Evolutionary conservation across 2,888 invertebrate genomes (phyloP).

Genomic region (Argynnis bischoffii): DNA sequence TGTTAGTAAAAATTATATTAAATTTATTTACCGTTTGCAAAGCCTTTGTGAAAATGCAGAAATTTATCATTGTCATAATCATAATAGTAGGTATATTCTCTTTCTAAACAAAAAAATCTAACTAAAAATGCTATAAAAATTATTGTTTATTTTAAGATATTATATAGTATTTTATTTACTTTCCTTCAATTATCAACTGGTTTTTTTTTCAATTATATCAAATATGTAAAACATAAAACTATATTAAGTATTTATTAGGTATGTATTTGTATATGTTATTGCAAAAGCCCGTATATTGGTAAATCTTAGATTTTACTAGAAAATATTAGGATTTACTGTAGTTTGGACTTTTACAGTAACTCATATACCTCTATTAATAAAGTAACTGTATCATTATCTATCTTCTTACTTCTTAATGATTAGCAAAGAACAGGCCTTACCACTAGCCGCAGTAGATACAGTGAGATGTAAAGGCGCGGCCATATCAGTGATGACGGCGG

Average conservation of each 20-base stretch:
- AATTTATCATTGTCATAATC: background rate
- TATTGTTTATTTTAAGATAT: no score
- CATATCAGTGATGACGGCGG: conserved; percentile 87
- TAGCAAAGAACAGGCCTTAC: conserved; percentile 51
- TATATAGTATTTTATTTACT: no score
- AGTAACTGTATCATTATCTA: no score
- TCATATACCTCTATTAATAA: no score
- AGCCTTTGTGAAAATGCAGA: conserved; percentile 50
- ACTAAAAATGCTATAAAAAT: no score
- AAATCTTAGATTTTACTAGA: no score
- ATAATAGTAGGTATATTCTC: no score
- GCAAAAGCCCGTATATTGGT: background rate
- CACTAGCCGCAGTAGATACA: conserved; percentile 86
- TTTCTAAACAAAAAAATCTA: no score
- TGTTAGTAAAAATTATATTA: background rate
- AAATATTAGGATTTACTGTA: no score
- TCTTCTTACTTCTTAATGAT: background rate
- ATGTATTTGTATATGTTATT: background rate
- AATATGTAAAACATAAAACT: background rate
- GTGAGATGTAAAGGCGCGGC: conserved; percentile 90
- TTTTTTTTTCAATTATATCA: background rate
- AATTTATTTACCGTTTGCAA: conserved; percentile 53
- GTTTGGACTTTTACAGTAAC: no score
- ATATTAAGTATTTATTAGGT: background rate
- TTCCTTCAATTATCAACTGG: no score